These are phyloP conservation scores for Muschampia plurimacula DNA, from an alignment of 2,888 invertebrate genomes.

Conservation along the genomic window DNA sequence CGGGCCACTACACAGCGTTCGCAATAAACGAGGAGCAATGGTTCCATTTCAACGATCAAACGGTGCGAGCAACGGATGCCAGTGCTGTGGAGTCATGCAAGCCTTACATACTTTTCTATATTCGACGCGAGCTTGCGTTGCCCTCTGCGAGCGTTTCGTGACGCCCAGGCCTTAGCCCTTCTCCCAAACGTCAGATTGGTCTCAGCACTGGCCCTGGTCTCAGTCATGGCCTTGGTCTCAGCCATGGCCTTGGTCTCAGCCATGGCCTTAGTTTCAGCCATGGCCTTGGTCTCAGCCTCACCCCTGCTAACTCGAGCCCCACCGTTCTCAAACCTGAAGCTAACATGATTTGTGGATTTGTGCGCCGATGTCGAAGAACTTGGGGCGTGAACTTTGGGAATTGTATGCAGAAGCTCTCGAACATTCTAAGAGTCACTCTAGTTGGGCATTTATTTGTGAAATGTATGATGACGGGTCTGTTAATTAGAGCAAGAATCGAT, in stretches of 20 bases:
- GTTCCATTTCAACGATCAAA: conserved; percentile 95
- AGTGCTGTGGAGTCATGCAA: conserved; percentile 91
- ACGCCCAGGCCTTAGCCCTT: conserved; percentile 43
- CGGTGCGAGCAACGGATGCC: conserved; percentile 89
- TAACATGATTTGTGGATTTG: not conserved
- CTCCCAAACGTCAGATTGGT: not conserved
- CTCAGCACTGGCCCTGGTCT: too few relatives aligned
- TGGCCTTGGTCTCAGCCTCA: too few relatives aligned
- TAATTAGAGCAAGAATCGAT: not conserved
- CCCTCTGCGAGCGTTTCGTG: conserved; percentile 56
- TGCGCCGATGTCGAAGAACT: not conserved
- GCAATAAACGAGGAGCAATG: conserved; percentile 92
- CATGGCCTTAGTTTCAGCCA: too few relatives aligned
- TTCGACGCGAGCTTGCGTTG: conserved; percentile 87
- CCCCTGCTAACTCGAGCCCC: too few relatives aligned
- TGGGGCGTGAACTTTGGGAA: not conserved
- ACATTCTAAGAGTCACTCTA: not conserved
- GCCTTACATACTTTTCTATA: conserved; percentile 94
- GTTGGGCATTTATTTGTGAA: not conserved
- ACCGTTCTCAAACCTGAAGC: not conserved
- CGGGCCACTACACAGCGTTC: conserved; percentile 94
- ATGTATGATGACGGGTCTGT: not conserved
- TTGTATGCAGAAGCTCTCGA: conserved; percentile 1
- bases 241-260: too few relatives aligned
- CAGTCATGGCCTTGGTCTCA: too few relatives aligned